phyloP scores from a whole-genome alignment of 2,797 vertebrate genomes.

The Tympanoctomys barrerae region DNA sequence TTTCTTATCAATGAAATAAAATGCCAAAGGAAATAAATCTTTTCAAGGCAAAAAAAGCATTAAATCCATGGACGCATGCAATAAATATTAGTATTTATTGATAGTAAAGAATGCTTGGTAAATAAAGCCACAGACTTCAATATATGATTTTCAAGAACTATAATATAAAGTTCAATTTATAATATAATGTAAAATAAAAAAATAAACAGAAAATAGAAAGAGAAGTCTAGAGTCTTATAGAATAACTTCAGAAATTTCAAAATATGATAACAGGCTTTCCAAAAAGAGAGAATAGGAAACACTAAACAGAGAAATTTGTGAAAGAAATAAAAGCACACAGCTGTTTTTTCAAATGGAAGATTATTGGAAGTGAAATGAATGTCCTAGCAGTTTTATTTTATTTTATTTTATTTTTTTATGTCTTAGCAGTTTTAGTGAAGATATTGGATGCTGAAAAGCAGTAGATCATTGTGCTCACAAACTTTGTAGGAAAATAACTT shows the following conservation, averaged over 20 bases:
- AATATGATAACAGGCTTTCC: not conserved
- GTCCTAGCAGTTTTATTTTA: not conserved
- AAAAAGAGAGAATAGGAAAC: conserved; percentile 2
- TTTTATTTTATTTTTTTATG: no score
- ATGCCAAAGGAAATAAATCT: no score
- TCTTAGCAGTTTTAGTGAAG: not conserved
- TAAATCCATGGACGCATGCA: not conserved
- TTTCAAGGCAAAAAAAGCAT: not conserved
- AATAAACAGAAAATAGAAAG: not conserved
- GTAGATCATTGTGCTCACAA: not conserved
- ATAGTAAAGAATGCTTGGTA: not conserved
- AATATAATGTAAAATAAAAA: conserved; percentile 12
- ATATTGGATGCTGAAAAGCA: not conserved
- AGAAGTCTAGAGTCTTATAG: not conserved
- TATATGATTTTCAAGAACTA: not conserved
- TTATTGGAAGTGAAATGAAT: not conserved
- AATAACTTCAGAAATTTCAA: conserved; percentile 5
- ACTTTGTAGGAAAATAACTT: not conserved
- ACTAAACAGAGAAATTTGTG: not conserved
- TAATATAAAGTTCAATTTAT: not conserved
- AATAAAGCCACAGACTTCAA: not conserved
- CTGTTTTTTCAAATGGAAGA: conserved; percentile 11
- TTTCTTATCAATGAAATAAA: no score
- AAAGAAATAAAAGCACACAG: not conserved
- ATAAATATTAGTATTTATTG: not conserved